Base-by-base conservation (phyloP, 1,140 invertebrate species). In the Bilobella aurantiaca region DNA sequence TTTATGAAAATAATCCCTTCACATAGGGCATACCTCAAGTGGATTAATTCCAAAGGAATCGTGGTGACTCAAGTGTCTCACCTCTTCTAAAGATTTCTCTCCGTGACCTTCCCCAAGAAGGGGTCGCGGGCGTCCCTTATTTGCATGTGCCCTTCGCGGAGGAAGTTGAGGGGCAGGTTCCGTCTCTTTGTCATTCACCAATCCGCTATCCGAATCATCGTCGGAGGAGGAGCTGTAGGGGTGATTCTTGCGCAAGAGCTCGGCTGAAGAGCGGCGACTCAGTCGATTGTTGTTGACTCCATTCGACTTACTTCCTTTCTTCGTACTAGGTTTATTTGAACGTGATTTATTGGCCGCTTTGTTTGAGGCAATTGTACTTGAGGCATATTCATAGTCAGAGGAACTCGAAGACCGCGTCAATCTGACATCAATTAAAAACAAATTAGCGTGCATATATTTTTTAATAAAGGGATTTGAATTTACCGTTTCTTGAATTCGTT, bases 241-340 rank as follows among this genome's bases (percentile, higher is more conserved):
- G 57, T 73, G 70, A 37, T 71, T 71, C 8, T 73, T 69, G 8
- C 70, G 61, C 5, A 69, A 49, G 25, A 69, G 69, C 59, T 64
- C 72, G n/a, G 71, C 77, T 69, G 72, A 77, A 75, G 79, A 69
- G 75, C 80, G 16, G 73, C 78, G 25, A 77, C 73, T 66, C 28
- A 69, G 30, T 29, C 68, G 64, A 61, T 58, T 69, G 64, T 49
- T 58, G 27, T 59, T 53, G 25, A 58, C 8, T 1, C 37, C 57
- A 58, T 28, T 60, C 29, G 62, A 32, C 63, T 66, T 60, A 23
- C 46, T 12, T 30, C 21, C 37, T 8, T 37, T 47, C 32, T 56
- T 32, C 31, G 30, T 21, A 62, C 63, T n/a, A 0, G 60, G 62
- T 59, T 69, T 64, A 34, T 23, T 60, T 32, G 60, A 63, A 21